These are phyloP conservation scores for Amphipoea lucens DNA, from an alignment of 2,888 invertebrate species.

Conservation along the genomic window DNA sequence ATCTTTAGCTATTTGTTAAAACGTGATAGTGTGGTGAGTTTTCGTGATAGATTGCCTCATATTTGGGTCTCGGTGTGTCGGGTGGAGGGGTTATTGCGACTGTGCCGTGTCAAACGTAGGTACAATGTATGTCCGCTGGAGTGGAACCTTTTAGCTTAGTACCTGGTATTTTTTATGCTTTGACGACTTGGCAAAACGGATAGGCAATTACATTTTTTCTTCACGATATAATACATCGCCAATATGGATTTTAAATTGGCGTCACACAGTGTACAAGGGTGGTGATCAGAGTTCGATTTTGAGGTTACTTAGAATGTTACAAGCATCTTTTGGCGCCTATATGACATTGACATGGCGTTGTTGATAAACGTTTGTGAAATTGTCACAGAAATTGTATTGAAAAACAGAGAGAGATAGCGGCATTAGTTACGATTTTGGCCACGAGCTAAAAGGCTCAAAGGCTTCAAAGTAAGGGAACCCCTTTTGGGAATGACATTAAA, in stretches of 20 bases:
- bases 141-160: constrained; percentile 1
- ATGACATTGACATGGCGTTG: neutral
- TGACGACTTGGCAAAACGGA: neutral
- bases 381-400: neutral
- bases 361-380: neutral
- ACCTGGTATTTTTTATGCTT: neutral
- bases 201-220: neutral
- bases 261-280: neutral
- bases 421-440: neutral
- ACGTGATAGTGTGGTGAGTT: constrained; percentile 48
- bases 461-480: no score
- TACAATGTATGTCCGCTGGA: neutral
- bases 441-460: no score
- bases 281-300: neutral
- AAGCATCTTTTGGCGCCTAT: neutral
- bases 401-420: neutral
- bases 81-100: constrained; percentile 29
- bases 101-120: neutral
- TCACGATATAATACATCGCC: neutral
- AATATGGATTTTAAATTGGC: neutral
- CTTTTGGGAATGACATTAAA: no score
- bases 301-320: neutral
- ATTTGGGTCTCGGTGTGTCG: constrained; percentile 22
- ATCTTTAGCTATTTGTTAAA: constrained; percentile 14
- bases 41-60: constrained; percentile 46